A percentile compares a stretch with the other conserved stretches of the same genome.
Evolutionary conservation across 1,140 invertebrate species (phyloP).

Genomic region (Conus betulinus): DNA sequence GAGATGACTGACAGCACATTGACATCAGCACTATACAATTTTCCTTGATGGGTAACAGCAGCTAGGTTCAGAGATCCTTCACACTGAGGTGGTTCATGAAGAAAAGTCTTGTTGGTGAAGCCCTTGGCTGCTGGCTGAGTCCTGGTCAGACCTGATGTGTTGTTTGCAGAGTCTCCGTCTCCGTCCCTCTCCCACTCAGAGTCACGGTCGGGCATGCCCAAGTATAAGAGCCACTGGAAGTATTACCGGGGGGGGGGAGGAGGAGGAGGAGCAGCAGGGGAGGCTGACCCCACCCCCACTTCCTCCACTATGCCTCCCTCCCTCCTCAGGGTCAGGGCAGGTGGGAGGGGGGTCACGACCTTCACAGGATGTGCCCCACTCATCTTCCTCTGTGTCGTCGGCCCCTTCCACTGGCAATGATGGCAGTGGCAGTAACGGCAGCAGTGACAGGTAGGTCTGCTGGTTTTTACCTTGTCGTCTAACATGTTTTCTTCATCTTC

Average conservation of each 20-base stretch:
- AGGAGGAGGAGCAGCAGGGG: background rate
- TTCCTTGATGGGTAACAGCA: too few relatives aligned
- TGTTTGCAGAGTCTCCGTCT: conserved; percentile 7
- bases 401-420: conserved; percentile 17
- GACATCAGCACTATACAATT: too few relatives aligned
- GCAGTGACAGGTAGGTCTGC: background rate
- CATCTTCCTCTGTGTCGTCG: background rate
- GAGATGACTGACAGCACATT: too few relatives aligned
- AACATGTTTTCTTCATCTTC: too few relatives aligned
- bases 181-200: conserved; percentile 19
- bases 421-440: conserved; percentile 27
- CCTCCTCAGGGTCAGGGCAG: background rate
- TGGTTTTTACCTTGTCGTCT: background rate
- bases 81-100: too few relatives aligned
- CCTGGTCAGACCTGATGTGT: too few relatives aligned
- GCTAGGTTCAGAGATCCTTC: too few relatives aligned
- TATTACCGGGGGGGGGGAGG: background rate
- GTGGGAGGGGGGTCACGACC: background rate
- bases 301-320: conserved; percentile 7
- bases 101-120: too few relatives aligned
- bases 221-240: conserved; percentile 22
- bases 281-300: background rate
- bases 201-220: conserved; percentile 24
- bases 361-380: conserved; percentile 13
- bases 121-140: too few relatives aligned